Evolutionary conservation across 2,888 invertebrate species (phyloP).

Genomic region (Callosobruchus maculatus): DNA sequence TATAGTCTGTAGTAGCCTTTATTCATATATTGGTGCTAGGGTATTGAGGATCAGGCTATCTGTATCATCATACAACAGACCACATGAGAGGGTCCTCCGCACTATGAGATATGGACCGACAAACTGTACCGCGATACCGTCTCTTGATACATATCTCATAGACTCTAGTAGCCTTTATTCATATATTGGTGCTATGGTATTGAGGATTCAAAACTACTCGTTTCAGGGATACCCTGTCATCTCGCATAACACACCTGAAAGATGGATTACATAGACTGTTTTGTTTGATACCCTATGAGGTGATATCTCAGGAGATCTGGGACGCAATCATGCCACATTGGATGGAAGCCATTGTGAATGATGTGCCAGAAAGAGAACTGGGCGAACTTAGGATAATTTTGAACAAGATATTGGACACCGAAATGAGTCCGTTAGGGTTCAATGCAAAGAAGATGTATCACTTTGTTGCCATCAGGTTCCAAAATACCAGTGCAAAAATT

Average conservation of each 20-base stretch:
- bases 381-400: slow-evolving; percentile 76
- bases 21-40: no score
- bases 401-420: slow-evolving; percentile 95
- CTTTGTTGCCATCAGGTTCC: slow-evolving; percentile 85
- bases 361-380: slow-evolving; percentile 85
- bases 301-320: slow-evolving; percentile 95
- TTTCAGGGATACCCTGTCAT: slow-evolving; percentile 75
- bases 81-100: no score
- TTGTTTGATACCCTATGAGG: slow-evolving; percentile 95
- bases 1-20: no score
- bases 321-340: slow-evolving; percentile 98
- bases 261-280: slow-evolving; percentile 93
- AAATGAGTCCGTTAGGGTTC: slow-evolving; percentile 91
- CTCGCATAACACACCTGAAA: slow-evolving; percentile 85
- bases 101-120: no score
- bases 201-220: neutral
- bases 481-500: slow-evolving; percentile 72
- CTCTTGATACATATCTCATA: no score
- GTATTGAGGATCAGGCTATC: no score
- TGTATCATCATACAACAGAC: no score
- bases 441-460: slow-evolving; percentile 93
- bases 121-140: no score
- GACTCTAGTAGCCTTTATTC: no score
- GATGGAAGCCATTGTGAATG: slow-evolving; percentile 95
- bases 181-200: no score